Evolutionary conservation across 2,113 vertebrate genomes (phyloP), one percentile per base, ranked within the genome.

Genomic region (Cebus imitator): DNA sequence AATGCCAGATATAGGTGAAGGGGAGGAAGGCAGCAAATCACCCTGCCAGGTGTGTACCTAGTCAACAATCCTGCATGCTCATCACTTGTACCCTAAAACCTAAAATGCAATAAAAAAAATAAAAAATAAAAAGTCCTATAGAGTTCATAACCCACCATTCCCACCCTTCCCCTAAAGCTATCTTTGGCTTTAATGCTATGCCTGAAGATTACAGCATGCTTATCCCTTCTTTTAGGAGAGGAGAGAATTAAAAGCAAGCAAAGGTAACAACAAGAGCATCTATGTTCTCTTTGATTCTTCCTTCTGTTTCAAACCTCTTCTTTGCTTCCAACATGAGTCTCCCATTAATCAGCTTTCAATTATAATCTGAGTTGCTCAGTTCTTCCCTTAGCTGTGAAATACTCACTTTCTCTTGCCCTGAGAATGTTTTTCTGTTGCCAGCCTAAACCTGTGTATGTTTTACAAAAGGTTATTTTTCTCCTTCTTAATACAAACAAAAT

Each of bases 281-380:
- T 86, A 35, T 88, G 83, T 90, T 85, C 52, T 35, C 37, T 95
- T 76, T 82, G 50, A 90, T 73, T 91, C 9, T 80, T 50, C n/a
- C 64, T 94, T 92, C 93, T 82, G 23, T 91, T 91, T 83, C 96
- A 68, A 78, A 57, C 43, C 35, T 88, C 68, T 57, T 55, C 52
- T 80, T 81, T 18, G 2, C 92, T 96, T 96, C 57, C 30, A 73
- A 48, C 40, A 37, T 48, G 79, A 16, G 52, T 30, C 37, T 95
- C 93, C 83, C 91, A 68, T 84, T 68, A 91, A 82, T 93, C 75
- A 0, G 2, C 10, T 66, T 80, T 76, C 30, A 83, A 73, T 43
- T 87, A 17, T 72, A 32, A 40, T 79, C 50, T 48, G 55, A 79
- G 66, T 95, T 90, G 90, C 72, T 90, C 85, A 75, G 12, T 50